Evolutionary conservation across 2,888 invertebrate species (phyloP).

Genomic region (Xylophagus ater): DNA sequence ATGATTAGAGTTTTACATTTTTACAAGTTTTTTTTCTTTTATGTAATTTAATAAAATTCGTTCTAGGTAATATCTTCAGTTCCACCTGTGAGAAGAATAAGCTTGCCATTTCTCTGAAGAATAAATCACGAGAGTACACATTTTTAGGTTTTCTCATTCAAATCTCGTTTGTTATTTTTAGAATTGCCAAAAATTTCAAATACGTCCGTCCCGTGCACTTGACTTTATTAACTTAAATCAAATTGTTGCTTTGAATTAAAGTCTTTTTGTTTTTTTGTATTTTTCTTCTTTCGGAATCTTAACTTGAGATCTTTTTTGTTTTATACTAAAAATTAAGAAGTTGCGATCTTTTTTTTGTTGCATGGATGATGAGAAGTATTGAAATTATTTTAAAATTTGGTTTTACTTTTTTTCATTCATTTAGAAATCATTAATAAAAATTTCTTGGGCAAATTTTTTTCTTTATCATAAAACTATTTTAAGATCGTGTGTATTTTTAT

Average conservation of each 20-base stretch:
- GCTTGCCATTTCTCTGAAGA: no score
- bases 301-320: no score
- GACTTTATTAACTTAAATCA: conserved; percentile 10
- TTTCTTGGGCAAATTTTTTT: neutral
- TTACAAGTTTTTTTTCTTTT: no score
- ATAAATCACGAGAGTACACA: no score
- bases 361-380: conserved; percentile 23
- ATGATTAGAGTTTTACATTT: no score
- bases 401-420: neutral
- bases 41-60: no score
- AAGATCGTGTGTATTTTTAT: neutral
- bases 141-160: no score
- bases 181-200: no score
- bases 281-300: conserved; percentile 5
- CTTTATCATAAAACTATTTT: neutral
- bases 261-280: conserved; percentile 3
- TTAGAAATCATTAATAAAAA: neutral
- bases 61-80: no score
- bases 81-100: no score
- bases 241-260: conserved; percentile 8
- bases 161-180: no score
- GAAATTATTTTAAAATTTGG: no score
- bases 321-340: conserved; percentile 11
- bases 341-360: conserved; percentile 16
- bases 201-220: conserved; percentile 11